Evolutionary conservation across 2,888 invertebrate species (phyloP).

Genomic region (Eupithecia tripunctaria): DNA sequence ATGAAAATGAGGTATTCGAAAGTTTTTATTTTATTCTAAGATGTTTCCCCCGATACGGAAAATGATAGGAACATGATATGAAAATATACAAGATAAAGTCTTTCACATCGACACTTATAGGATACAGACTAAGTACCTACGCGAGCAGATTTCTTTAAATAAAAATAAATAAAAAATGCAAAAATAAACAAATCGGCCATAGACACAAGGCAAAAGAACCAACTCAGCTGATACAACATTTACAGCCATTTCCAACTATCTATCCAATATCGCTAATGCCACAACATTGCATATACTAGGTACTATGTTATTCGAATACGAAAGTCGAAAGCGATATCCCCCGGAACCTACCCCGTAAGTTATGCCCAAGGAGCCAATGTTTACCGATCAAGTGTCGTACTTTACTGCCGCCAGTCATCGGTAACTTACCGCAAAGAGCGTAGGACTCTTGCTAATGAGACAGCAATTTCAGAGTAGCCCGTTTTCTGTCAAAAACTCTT

Average conservation of each 20-base stretch:
- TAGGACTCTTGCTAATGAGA: slow-evolving; percentile 76
- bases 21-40: not conserved
- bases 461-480: slow-evolving; percentile 58
- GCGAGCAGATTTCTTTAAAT: too few relatives aligned
- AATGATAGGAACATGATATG: too few relatives aligned
- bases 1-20: not conserved
- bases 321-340: slow-evolving; percentile 36
- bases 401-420: slow-evolving; percentile 71
- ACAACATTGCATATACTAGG: slow-evolving; percentile 28
- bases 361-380: slow-evolving; percentile 48
- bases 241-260: not conserved
- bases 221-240: slow-evolving; percentile 4
- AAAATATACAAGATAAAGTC: too few relatives aligned
- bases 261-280: slow-evolving; percentile 27
- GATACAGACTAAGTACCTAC: not conserved
- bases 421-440: slow-evolving; percentile 77
- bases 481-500: slow-evolving; percentile 71
- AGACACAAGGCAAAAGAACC: not conserved
- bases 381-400: slow-evolving; percentile 74
- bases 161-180: too few relatives aligned
- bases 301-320: slow-evolving; percentile 27
- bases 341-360: slow-evolving; percentile 39
- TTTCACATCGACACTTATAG: not conserved
- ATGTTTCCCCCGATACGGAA: not conserved
- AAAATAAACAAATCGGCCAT: not conserved